phyloP scores from a whole-genome alignment of 1,140 invertebrate genomes.

The Drosophila guanche region DNA sequence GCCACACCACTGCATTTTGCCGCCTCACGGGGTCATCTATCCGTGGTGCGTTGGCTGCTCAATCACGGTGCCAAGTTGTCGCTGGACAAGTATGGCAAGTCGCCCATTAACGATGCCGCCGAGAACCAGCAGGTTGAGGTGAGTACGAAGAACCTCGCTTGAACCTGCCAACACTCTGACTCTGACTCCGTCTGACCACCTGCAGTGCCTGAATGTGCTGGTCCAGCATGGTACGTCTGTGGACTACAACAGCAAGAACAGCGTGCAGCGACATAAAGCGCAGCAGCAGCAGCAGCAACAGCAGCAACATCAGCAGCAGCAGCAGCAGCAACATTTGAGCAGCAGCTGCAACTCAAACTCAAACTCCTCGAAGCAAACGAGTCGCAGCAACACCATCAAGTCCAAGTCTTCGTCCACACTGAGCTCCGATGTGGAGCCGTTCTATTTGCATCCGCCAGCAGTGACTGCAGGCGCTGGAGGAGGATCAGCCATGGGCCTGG shows the following conservation, averaged over 20 bases:
- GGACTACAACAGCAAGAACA: slow-evolving; percentile 84
- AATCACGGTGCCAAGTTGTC: slow-evolving; percentile 90
- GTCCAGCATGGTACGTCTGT: slow-evolving; percentile 89
- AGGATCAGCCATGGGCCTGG: slow-evolving; percentile 9
- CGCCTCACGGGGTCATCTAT: slow-evolving; percentile 91
- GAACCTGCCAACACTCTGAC: not conserved
- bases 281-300: slow-evolving; percentile 54
- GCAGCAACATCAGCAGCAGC: slow-evolving; percentile 45
- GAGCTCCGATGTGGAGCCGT: slow-evolving; percentile 86
- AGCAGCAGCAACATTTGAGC: slow-evolving; percentile 61
- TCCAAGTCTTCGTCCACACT: slow-evolving; percentile 81
- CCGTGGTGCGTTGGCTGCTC: slow-evolving; percentile 92
- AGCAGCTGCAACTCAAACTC: slow-evolving; percentile 82
- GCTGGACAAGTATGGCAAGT: slow-evolving; percentile 93
- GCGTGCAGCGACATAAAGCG: slow-evolving; percentile 66
- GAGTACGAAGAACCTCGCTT: slow-evolving; percentile 58
- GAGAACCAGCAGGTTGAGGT: slow-evolving; percentile 95
- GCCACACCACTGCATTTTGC: slow-evolving; percentile 92
- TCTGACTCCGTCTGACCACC: slow-evolving; percentile 20
- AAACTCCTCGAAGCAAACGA: slow-evolving; percentile 81
- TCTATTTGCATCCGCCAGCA: slow-evolving; percentile 89
- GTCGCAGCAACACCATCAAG: slow-evolving; percentile 80
- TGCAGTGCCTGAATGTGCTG: slow-evolving; percentile 89
- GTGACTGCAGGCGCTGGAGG: slow-evolving; percentile 43
- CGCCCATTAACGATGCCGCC: slow-evolving; percentile 94